Conservation (phyloP, 2,888 invertebrate species). For the Ernsta delagoae region DNA sequence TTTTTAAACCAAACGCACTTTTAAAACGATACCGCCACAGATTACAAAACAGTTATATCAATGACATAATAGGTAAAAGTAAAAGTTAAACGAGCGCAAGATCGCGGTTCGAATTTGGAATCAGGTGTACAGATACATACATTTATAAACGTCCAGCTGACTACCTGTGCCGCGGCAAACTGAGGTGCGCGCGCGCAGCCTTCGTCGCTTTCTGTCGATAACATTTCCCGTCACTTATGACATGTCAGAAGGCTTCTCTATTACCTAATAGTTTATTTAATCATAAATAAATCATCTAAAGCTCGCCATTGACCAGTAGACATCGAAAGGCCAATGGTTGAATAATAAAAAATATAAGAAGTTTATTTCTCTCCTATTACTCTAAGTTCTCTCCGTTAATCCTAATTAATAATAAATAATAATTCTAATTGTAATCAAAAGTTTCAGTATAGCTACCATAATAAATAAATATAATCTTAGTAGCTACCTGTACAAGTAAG, state of each 20-base stretch:
- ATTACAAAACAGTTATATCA: conserved; percentile 39
- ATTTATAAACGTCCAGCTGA: conserved; percentile 56
- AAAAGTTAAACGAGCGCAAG: conserved; percentile 48
- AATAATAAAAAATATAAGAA: no score
- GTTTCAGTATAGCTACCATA: no score
- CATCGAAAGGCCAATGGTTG: no score
- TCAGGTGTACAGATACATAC: conserved; percentile 26
- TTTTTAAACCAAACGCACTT: neutral
- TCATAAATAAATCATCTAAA: neutral
- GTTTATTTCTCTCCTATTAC: no score
- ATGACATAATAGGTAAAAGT: conserved; percentile 50
- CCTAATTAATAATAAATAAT: no score
- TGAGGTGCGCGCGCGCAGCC: conserved; percentile 53
- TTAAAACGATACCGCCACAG: conserved; percentile 8
- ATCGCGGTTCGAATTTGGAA: conserved; percentile 47
- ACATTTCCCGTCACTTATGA: conserved; percentile 4
- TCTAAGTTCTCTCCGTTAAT: no score
- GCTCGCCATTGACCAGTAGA: neutral
- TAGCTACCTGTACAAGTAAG: no score
- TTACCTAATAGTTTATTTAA: neutral
- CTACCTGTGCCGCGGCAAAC: conserved; percentile 69
- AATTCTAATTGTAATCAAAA: no score
- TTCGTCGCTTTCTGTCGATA: conserved; percentile 39
- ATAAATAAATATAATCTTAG: no score
- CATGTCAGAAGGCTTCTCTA: neutral